phyloP scores from a whole-genome alignment of 2,113 vertebrate species.

The Nesoenas mayeri region DNA sequence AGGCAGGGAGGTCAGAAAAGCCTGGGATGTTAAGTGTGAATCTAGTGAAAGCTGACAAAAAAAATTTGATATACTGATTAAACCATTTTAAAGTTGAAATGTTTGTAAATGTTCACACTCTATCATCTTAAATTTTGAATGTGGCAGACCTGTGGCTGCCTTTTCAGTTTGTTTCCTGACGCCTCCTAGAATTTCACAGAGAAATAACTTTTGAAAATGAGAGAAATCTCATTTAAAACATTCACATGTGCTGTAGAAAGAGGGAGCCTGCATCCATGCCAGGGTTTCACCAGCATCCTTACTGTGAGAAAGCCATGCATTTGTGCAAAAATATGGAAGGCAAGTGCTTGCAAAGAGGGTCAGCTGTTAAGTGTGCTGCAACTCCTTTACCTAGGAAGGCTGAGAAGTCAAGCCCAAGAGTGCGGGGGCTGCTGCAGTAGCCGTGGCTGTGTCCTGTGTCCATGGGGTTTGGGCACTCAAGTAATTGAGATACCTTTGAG shows the following conservation, averaged over 20 bases:
- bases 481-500: not conserved
- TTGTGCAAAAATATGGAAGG: not conserved
- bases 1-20: not conserved
- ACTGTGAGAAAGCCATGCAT: not conserved
- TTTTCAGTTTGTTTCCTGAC: not conserved
- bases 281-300: not conserved
- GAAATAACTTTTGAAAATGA: not conserved
- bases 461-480: not conserved
- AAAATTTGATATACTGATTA: not conserved
- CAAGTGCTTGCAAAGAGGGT: not conserved
- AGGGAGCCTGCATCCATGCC: not conserved
- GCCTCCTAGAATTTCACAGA: not conserved
- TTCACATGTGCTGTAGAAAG: not conserved
- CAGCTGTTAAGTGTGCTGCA: not conserved
- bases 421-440: not conserved
- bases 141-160: not conserved
- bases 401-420: not conserved
- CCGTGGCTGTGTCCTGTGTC: not conserved
- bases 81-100: not conserved
- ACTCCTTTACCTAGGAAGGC: not conserved
- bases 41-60: not conserved
- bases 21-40: not conserved
- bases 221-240: not conserved
- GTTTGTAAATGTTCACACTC: not conserved
- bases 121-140: constrained; percentile 2